Base-by-base conservation (phyloP, 2,797 vertebrate genomes). In the Rhadinocentrus ornatus region DNA sequence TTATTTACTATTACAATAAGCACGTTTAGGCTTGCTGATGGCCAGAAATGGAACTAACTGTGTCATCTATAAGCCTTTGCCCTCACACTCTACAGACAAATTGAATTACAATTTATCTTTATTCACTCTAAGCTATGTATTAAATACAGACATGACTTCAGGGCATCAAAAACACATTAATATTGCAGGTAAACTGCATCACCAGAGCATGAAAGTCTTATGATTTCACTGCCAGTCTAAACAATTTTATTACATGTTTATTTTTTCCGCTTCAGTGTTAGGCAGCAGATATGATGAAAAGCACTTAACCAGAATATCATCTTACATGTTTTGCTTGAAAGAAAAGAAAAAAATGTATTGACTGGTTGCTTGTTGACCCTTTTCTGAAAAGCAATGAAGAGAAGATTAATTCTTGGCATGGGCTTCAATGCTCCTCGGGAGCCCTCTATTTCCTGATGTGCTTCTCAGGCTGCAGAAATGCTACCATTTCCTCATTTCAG, bases 401-500 rank as follows among this genome's bases (percentile, higher is more conserved):
- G 77, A 80, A 71, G 77, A 72, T 57, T 44, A 73, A 86, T 81
- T 81, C 24, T 62, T 73, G 73, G 77, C 83, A 67, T 39, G 0
- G 15, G 63, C 22, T 67, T 66, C 53, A 74, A 59, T 69, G 64
- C 78, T 77, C 63, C 74, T 79, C 59, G 2, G 66, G 66, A 87
- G 69, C 58, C 56, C 75, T 80, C 80, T 20, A 63, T 80, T 84
- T 85, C 78, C 83, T 54, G 63, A 81, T 81, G 32, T 63, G 81
- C 65, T 69, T 85, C 85, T 81, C 81, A 60, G 72, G 71, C 76
- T 65, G 80, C 80, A 83, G 73, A 89, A 89, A 88, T 65, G 63
- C 81, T 82, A 75, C 85, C 78, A 85, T 90, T 91, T 88, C 67
- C 78, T 67, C 71, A 87, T 88, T 91, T 84, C 80, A 66, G 78